Percentiles rank a stretch among this genome's conserved stretches.
These are phyloP conservation scores for Ormyrus labotus DNA, from an alignment of 2,888 invertebrate species.

Conservation along the genomic window DNA sequence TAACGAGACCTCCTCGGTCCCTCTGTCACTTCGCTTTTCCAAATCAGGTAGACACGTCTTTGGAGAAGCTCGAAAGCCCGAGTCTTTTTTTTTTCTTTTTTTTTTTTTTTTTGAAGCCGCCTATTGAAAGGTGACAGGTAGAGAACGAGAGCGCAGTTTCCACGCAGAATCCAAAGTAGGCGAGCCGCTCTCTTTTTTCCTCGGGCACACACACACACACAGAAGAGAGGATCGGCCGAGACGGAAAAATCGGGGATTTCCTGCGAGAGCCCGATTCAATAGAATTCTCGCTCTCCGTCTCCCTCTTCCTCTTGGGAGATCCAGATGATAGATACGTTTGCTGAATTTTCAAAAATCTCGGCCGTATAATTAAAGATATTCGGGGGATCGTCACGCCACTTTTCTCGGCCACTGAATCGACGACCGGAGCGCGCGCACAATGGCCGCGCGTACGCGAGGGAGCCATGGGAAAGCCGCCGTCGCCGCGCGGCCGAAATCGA, in stretches of 20 bases:
- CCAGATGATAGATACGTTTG: conserved; percentile 62
- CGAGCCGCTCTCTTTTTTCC: neutral
- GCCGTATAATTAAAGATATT: conserved; percentile 60
- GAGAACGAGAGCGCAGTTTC: conserved; percentile 22
- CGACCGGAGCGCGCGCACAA: neutral
- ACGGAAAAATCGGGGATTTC: conserved; percentile 52
- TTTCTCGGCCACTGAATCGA: conserved; percentile 2
- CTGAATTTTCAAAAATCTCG: conserved; percentile 56
- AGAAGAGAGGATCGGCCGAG: neutral
- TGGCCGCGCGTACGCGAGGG: neutral
- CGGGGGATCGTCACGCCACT: conserved; percentile 56
- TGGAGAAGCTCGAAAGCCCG: conserved; percentile 5
- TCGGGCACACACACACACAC: neutral
- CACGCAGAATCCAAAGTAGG: conserved; percentile 45
- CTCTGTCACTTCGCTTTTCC: conserved; percentile 36
- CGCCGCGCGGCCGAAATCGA: neutral
- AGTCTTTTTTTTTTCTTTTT: neutral
- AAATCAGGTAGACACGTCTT: conserved; percentile 51
- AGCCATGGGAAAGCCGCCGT: conserved; percentile 24
- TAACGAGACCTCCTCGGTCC: conserved; percentile 20
- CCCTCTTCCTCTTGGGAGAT: conserved; percentile 47
- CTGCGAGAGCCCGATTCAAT: conserved; percentile 38
- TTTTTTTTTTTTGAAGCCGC: conserved; percentile 1
- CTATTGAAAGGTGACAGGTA: conserved; percentile 54
- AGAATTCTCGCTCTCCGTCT: conserved; percentile 9